phyloP scores from a whole-genome alignment of 2,888 invertebrate species.

The Drosophila seclusa region DNA sequence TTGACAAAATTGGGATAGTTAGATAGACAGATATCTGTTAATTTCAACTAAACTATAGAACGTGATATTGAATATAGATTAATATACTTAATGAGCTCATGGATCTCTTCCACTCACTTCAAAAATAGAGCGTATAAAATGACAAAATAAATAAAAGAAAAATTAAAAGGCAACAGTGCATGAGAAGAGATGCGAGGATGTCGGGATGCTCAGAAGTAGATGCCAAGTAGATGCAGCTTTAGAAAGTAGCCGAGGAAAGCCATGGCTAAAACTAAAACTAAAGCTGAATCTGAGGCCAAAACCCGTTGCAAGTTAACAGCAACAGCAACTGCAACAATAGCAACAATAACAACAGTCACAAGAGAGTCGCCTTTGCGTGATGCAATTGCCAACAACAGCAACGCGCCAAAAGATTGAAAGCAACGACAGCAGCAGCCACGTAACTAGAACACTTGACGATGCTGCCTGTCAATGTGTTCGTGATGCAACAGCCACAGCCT shows the following conservation, averaged over 20 bases:
- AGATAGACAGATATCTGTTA: not conserved
- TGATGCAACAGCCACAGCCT: conserved; percentile 41
- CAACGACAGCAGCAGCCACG: conserved; percentile 76
- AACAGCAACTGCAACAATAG: conserved; percentile 24
- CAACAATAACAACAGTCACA: conserved; percentile 11
- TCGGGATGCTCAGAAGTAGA: conserved; percentile 1
- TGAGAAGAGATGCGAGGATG: conserved; percentile 13
- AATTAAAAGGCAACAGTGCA: conserved; percentile 33
- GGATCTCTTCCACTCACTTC: not conserved
- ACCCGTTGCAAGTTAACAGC: conserved; percentile 60
- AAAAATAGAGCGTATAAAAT: not conserved
- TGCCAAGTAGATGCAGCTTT: conserved; percentile 55
- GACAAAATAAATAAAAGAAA: conserved; percentile 18
- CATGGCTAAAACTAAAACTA: conserved; percentile 28
- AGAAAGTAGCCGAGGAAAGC: conserved; percentile 71
- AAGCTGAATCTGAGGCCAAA: conserved; percentile 52
- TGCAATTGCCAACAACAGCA: conserved; percentile 75
- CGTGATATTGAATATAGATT: not conserved
- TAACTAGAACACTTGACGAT: conserved; percentile 79
- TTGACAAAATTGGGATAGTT: not conserved
- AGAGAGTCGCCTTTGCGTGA: conserved; percentile 71
- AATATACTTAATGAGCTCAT: not conserved
- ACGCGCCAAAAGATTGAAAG: conserved; percentile 79
- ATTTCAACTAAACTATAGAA: not conserved
- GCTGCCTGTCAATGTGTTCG: conserved; percentile 32